Conservation (phyloP, 2,113 vertebrate species). For the Patagioenas fasciata region DNA sequence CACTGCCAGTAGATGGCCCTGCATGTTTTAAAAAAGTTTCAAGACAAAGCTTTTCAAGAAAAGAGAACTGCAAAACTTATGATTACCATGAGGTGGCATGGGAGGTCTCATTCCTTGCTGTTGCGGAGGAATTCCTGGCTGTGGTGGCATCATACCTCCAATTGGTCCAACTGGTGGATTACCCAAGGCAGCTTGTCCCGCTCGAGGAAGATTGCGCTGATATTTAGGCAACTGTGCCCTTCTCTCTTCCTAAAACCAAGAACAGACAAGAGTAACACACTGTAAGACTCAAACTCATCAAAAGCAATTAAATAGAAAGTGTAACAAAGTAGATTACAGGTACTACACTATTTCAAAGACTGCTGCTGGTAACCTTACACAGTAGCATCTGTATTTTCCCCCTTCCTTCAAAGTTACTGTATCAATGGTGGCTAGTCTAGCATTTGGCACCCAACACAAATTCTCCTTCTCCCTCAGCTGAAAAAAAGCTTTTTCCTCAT, state of each 20-base stretch:
- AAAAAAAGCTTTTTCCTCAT: not conserved
- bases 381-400: not conserved
- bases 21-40: not conserved
- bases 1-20: not conserved
- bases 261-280: not conserved
- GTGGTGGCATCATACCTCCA: slow-evolving; percentile 91
- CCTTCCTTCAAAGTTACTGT: not conserved
- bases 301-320: not conserved
- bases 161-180: slow-evolving; percentile 88
- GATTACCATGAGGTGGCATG: slow-evolving; percentile 83
- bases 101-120: slow-evolving; percentile 95
- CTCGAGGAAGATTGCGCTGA: slow-evolving; percentile 90
- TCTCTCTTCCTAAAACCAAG: slow-evolving; percentile 88
- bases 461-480: not conserved
- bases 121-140: slow-evolving; percentile 87
- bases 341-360: not conserved
- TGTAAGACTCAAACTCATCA: not conserved
- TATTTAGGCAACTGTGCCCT: slow-evolving; percentile 94
- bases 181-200: slow-evolving; percentile 86
- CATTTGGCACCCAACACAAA: not conserved
- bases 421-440: not conserved
- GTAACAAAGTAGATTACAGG: not conserved
- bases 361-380: not conserved
- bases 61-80: not conserved
- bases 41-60: not conserved